Conservation (phyloP, 2,797 vertebrate genomes). For the Spheniscus humboldti region DNA sequence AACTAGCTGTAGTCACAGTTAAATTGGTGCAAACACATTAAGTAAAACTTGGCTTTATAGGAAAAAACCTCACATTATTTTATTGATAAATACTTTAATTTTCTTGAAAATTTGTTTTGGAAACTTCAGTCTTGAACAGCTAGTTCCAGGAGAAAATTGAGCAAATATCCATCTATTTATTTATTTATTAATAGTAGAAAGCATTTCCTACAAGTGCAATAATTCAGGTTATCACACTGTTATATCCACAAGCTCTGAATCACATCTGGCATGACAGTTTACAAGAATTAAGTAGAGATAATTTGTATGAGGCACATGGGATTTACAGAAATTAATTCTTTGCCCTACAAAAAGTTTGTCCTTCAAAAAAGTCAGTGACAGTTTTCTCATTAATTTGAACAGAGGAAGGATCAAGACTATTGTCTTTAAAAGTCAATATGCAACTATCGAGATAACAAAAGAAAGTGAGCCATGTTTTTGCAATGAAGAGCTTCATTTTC, state of each 20-base stretch:
- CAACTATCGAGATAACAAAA: not conserved
- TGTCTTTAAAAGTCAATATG: not conserved
- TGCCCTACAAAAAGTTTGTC: not conserved
- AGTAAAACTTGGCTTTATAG: not conserved
- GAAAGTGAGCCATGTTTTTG: not conserved
- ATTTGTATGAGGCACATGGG: not conserved
- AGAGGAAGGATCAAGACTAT: not conserved
- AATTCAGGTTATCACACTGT: not conserved
- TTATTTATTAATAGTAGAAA: conserved; percentile 7
- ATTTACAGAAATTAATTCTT: not conserved
- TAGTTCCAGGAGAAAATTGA: not conserved
- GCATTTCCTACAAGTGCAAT: not conserved
- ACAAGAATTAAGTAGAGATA: not conserved
- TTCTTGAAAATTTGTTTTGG: not conserved
- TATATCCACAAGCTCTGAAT: not conserved
- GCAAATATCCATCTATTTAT: not conserved
- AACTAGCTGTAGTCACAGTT: not conserved
- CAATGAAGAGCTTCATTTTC: not conserved
- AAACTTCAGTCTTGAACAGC: not conserved
- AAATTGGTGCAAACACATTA: not conserved
- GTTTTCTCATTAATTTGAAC: not conserved
- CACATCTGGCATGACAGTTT: not conserved
- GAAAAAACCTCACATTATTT: not conserved
- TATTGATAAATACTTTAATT: not conserved
- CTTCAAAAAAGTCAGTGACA: not conserved